These are phyloP conservation scores for Arrhopalites spinosus DNA, from an alignment of 2,888 invertebrate genomes.

Conservation along the genomic window DNA sequence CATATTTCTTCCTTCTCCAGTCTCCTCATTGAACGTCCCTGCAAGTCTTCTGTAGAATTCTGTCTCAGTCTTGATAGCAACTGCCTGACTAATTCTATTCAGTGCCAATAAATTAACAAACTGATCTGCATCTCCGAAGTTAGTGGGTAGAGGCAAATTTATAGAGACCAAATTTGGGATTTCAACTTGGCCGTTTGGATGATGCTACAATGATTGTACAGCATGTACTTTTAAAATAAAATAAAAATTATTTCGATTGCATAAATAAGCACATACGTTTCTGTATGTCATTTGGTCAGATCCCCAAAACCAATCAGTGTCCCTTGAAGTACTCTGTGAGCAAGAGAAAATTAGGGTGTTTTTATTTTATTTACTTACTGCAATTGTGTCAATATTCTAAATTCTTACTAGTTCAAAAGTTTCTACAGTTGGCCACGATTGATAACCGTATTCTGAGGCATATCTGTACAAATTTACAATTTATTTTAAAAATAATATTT, in stretches of 20 bases:
- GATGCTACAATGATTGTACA: slow-evolving; percentile 76
- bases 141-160: slow-evolving; percentile 68
- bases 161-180: slow-evolving; percentile 68
- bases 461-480: too few species aligned
- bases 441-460: slow-evolving; percentile 94
- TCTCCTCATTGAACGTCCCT: slow-evolving; percentile 7
- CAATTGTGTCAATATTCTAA: neutral
- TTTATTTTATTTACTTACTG: too few species aligned
- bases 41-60: slow-evolving; percentile 59
- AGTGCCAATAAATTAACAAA: slow-evolving; percentile 76
- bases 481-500: too few species aligned
- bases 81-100: slow-evolving; percentile 75
- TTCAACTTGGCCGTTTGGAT: slow-evolving; percentile 71
- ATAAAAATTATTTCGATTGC: too few species aligned
- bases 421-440: slow-evolving; percentile 78
- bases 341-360: too few species aligned
- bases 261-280: too few species aligned
- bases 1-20: slow-evolving; percentile 64
- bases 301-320: slow-evolving; percentile 59
- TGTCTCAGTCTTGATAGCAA: slow-evolving; percentile 63
- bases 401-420: slow-evolving; percentile 67
- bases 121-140: slow-evolving; percentile 59
- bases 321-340: slow-evolving; percentile 56
- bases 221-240: too few species aligned
- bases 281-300: slow-evolving; percentile 63